These are phyloP conservation scores for Coecobrya sp. DNA, from an alignment of 2,888 invertebrate species.

Conservation along the genomic window DNA sequence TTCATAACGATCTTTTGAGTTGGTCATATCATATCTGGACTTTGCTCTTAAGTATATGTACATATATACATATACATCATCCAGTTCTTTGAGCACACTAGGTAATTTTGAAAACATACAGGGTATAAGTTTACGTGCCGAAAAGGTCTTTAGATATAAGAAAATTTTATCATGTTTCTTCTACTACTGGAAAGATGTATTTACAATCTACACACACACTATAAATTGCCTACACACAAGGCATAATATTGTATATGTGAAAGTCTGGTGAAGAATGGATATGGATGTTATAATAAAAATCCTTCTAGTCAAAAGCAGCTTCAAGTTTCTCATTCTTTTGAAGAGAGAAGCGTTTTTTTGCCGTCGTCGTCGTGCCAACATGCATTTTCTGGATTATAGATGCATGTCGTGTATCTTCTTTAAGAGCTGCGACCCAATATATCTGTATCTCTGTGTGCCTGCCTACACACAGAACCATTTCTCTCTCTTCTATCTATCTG, in stretches of 20 bases:
- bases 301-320: slow-evolving; percentile 67
- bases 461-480: slow-evolving; percentile 13
- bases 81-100: neutral
- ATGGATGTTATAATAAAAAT: slow-evolving; percentile 50
- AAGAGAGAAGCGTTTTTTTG: slow-evolving; percentile 59
- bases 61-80: slow-evolving; percentile 27
- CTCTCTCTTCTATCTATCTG: neutral
- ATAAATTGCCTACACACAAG: neutral
- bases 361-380: slow-evolving; percentile 68
- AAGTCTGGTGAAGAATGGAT: slow-evolving; percentile 45
- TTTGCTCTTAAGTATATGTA: neutral
- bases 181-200: slow-evolving; percentile 8
- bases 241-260: neutral
- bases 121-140: slow-evolving; percentile 1
- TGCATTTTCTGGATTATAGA: slow-evolving; percentile 80
- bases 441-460: slow-evolving; percentile 21
- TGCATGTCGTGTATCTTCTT: slow-evolving; percentile 79
- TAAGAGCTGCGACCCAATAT: slow-evolving; percentile 65
- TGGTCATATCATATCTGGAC: slow-evolving; percentile 23
- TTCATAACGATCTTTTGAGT: slow-evolving; percentile 18
- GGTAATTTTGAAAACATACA: slow-evolving; percentile 6
- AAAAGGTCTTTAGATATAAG: slow-evolving; percentile 31
- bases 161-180: slow-evolving; percentile 28
- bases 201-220: neutral
- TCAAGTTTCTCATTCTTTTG: slow-evolving; percentile 54